phyloP scores from a whole-genome alignment of 2,888 invertebrate species.

The Sarcophaga carnaria region DNA sequence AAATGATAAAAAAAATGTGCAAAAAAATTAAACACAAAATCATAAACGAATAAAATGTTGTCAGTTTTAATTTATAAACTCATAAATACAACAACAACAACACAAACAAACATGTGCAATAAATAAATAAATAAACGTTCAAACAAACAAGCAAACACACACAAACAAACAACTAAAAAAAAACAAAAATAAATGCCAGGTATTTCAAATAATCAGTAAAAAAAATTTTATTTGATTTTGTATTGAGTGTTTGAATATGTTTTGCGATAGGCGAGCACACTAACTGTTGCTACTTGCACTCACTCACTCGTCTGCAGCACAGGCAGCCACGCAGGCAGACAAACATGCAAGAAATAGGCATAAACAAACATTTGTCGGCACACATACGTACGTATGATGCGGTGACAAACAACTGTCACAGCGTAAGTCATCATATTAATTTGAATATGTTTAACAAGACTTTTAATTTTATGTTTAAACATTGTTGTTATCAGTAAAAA shows the following conservation, averaged over 20 bases:
- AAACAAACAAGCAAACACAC: not conserved
- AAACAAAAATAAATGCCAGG: not conserved
- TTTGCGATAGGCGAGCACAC: slow-evolving; percentile 9
- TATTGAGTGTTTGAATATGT: not conserved
- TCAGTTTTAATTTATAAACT: slow-evolving; percentile 61
- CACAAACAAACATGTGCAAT: slow-evolving; percentile 26
- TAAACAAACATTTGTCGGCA: not conserved
- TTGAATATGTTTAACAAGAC: slow-evolving; percentile 59
- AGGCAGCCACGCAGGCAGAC: slow-evolving; percentile 1
- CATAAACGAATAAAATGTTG: slow-evolving; percentile 46
- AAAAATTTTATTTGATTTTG: not conserved
- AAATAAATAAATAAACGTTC: not conserved
- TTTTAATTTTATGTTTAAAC: slow-evolving; percentile 53
- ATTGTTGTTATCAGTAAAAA: slow-evolving; percentile 26
- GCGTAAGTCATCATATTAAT: slow-evolving; percentile 47
- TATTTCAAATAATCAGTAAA: not conserved
- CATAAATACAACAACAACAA: slow-evolving; percentile 43
- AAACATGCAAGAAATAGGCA: slow-evolving; percentile 18
- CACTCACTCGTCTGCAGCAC: not conserved
- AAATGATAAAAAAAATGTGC: not conserved
- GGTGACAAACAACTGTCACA: slow-evolving; percentile 43
- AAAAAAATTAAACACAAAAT: not conserved
- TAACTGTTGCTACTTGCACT: slow-evolving; percentile 30
- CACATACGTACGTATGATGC: not conserved
- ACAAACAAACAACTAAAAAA: not conserved